Evolutionary conservation across 2,113 vertebrate genomes (phyloP), one percentile per base, ranked within the genome.

Genomic region (Cnemophilus loriae): DNA sequence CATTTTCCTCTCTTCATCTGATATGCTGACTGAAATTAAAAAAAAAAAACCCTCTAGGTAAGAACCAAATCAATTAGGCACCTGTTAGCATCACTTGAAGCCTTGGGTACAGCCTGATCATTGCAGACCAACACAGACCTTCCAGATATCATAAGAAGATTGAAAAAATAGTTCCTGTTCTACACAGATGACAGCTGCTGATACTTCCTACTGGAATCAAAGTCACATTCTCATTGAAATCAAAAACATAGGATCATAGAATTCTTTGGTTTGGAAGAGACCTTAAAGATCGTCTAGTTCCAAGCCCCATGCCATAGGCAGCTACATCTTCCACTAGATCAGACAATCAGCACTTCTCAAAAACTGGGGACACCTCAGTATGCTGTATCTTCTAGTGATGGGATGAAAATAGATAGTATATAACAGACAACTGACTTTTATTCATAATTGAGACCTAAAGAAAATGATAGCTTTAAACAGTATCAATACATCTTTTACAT

Each of bases 271-370:
- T 84, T 63, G n/a, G 5, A 90, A 42, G 32, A 39, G 22, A 49
- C 15, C 10, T 37, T 32, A 23, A 76, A 76, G 35, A 76, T 7
- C 21, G 23, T 7, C 15, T 69, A 4, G 8, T 42, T 77, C 35
- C 41, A 49, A 5, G 1, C 3, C 32, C 21, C 0, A 0, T 41
- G n/a, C 20, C 47, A 32, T 10, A 30, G 46, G 41, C n/a, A 18
- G 21, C 0, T 1, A 42, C 10, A 11, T 55, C 30, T 61, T 61
- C 24, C 87, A 42, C 47, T 4, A 13, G 41, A 55, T 4, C 55
- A 78, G 24, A 3, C 42, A 67, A 71, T 14, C 35, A 76, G 9
- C 21, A 60, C 19, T 71, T 63, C 60, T 78, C 24, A 56, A 60
- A 81, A 87, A 74, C 30, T 49, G 37, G 17, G 47, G 26, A n/a